Evolutionary conservation across 2,888 invertebrate species (phyloP).

Genomic region (Pristionchus fissidentatus): DNA sequence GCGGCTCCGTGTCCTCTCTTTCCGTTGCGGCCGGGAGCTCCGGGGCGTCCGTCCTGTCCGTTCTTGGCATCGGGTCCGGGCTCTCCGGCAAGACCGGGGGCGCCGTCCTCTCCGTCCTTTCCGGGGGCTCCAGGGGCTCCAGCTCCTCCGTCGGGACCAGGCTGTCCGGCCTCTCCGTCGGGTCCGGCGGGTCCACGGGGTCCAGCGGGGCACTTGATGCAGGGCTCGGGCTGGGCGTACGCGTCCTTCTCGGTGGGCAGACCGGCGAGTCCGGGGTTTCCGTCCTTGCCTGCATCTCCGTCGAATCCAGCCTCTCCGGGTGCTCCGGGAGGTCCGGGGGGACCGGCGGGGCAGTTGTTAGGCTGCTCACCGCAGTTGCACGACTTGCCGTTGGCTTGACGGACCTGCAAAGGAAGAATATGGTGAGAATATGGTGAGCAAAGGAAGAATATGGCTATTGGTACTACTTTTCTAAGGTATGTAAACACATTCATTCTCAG

Average conservation of each 20-base stretch:
- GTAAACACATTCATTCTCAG: no score
- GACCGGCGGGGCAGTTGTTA: constrained; percentile 51
- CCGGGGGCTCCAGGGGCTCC: constrained; percentile 47
- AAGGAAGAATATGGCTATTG: no score
- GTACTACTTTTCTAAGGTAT: no score
- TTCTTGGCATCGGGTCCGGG: constrained; percentile 38
- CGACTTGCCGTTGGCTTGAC: constrained; percentile 48
- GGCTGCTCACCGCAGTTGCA: constrained; percentile 50
- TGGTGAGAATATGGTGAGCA: no score
- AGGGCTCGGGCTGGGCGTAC: constrained; percentile 17
- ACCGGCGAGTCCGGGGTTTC: constrained; percentile 41
- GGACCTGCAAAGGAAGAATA: constrained; percentile 1
- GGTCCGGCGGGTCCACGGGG: constrained; percentile 45
- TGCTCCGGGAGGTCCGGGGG: constrained; percentile 52
- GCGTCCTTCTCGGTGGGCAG: constrained; percentile 25
- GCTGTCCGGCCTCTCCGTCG: constrained; percentile 37
- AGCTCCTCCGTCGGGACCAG: constrained; percentile 25
- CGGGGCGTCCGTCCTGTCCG: constrained; percentile 23
- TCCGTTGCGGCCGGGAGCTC: constrained; percentile 38
- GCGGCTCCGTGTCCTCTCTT: constrained; percentile 40
- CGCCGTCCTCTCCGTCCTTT: constrained; percentile 40
- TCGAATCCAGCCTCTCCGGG: constrained; percentile 55
- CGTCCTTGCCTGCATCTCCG: constrained; percentile 50
- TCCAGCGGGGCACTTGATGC: constrained; percentile 47
- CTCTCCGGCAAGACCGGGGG: constrained; percentile 41